phyloP scores from a whole-genome alignment of 1,140 invertebrate species.

The Papilio dardanus region DNA sequence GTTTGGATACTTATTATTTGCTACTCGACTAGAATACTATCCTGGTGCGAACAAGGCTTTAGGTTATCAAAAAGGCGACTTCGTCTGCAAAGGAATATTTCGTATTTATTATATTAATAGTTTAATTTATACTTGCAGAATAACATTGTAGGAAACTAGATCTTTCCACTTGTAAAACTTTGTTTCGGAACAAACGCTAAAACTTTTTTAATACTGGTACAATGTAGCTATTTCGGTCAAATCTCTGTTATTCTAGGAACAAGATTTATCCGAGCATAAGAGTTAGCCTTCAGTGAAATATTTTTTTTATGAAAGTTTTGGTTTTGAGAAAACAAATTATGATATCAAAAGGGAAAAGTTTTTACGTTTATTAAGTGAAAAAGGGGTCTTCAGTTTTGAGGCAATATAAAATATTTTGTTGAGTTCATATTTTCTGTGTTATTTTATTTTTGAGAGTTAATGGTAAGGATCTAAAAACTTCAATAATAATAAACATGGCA shows the following conservation, averaged over 20 bases:
- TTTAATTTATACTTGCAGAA: background rate
- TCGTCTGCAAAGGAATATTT: background rate
- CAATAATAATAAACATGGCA: no score
- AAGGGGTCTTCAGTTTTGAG: no score
- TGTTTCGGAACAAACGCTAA: background rate
- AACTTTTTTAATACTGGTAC: background rate
- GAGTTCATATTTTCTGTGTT: no score
- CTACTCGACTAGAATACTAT: no score
- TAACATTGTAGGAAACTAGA: background rate
- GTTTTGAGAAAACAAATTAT: background rate
- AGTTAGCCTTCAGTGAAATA: background rate
- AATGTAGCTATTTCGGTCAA: background rate
- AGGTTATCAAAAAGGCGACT: no score
- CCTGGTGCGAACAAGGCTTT: no score
- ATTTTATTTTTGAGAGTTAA: no score
- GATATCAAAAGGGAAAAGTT: background rate
- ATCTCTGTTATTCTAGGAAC: background rate
- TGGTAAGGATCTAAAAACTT: no score
- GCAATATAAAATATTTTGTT: no score
- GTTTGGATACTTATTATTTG: no score
- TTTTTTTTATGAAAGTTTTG: background rate
- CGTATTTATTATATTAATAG: background rate
- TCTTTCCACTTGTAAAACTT: background rate
- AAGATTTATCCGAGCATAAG: slow-evolving; percentile 6
- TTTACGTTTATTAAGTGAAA: no score